Evolutionary conservation across 2,888 invertebrate species (phyloP), one percentile per base, ranked within the genome.

Genomic region (Emmelina monodactyla): DNA sequence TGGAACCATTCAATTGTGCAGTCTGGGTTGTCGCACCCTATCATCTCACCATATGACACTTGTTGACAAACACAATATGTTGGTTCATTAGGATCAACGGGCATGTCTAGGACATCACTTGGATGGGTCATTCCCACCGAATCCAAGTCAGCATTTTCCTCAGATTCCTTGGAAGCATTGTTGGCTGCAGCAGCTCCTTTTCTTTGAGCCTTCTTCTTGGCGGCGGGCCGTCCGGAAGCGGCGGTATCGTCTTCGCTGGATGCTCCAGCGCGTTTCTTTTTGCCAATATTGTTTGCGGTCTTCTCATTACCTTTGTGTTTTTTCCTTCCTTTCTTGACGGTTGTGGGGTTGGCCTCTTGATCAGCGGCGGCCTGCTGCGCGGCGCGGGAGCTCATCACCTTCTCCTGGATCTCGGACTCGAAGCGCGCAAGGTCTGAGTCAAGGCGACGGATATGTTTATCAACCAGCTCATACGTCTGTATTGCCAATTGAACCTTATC

Each of bases 1-100:
- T 96, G 96, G 78, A 95, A 96, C 96, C 96, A 96, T 67, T 96
- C 95, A 41, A 95, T 94, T 4, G 91, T 89, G 39, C 91, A 82
- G 49, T 92, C 92, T 33, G 88, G 88, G 70, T 96, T 96, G 72
- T 97, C 96, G 82, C 96, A 97, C 44, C 92, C 94, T 58, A 97
- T 94, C 96, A 97, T 97, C 81, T 96, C 94, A 37, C 96, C 96
- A 53, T 94, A 96, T 2, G 95, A 95, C 33, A 92, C 92, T 85
- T 98, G 97, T 69, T 97, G 96, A 59, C 98, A 99, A 25, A 97
- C 81, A 65, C 97, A 99, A 64, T 99, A 99, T 0, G 97, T 97
- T 0, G 98, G 98, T 63, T 99, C 98, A 60, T 98, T 98, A 0
- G 98, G 98, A 82, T 99, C 92, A 0, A 92, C 92, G 0, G 92